Evolutionary conservation across 2,797 vertebrate species (phyloP).

Genomic region (Mycteria americana): DNA sequence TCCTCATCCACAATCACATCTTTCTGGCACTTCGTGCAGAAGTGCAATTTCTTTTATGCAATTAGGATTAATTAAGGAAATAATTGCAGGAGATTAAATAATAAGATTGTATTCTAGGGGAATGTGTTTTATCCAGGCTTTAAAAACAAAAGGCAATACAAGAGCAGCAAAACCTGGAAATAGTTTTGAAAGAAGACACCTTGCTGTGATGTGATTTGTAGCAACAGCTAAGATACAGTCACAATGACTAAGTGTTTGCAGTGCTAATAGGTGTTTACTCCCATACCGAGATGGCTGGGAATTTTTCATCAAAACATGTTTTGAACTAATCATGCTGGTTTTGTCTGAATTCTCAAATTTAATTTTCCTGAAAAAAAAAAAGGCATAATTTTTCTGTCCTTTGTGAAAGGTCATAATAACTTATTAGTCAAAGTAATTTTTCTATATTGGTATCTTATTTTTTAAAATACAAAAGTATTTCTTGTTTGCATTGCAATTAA

Average conservation of each 20-base stretch:
- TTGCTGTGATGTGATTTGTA: not conserved
- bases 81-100: not conserved
- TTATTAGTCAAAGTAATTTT: not conserved
- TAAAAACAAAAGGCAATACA: not conserved
- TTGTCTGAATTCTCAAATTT: not conserved
- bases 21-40: not conserved
- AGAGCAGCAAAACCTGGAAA: not conserved
- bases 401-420: not conserved
- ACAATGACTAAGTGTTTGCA: not conserved
- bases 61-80: not conserved
- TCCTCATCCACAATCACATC: not conserved
- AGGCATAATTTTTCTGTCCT: not conserved
- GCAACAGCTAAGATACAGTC: not conserved
- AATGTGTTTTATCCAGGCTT: not conserved
- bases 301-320: not conserved
- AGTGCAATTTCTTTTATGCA: not conserved
- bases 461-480: not conserved
- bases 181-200: not conserved
- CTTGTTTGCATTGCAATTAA: not conserved
- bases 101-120: not conserved
- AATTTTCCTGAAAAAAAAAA: not conserved
- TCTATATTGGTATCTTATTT: not conserved
- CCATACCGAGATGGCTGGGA: not conserved
- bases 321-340: not conserved
- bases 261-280: not conserved